A percentile compares a stretch with the other conserved stretches of the same genome.
Conservation (phyloP, 2,113 vertebrate species). For the Rhineura floridana region DNA sequence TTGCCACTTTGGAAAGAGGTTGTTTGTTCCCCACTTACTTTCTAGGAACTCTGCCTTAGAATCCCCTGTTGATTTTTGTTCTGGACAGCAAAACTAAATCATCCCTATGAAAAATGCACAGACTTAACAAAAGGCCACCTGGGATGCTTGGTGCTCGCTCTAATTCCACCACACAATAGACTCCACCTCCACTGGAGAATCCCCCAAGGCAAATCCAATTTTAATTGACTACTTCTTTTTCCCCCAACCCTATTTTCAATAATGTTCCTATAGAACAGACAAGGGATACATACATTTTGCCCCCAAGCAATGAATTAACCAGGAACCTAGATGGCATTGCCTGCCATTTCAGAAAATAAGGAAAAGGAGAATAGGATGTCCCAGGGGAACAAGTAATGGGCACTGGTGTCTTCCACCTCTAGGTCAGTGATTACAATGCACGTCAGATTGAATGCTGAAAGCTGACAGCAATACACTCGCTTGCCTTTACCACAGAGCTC, state of each 20-base stretch:
- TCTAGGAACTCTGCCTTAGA: neutral
- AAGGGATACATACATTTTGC: conserved; percentile 1
- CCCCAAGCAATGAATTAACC: neutral
- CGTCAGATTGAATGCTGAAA: conserved; percentile 23
- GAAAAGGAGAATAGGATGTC: neutral
- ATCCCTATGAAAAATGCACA: conserved; percentile 15
- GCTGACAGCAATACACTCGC: neutral
- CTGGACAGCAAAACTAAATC: neutral
- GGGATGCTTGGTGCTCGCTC: neutral
- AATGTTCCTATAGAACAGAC: conserved; percentile 41
- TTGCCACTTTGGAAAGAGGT: neutral
- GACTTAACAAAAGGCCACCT: conserved; percentile 32
- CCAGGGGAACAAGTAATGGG: neutral
- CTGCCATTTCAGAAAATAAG: conserved; percentile 30
- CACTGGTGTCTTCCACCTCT: conserved; percentile 21
- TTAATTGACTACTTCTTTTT: conserved; percentile 37
- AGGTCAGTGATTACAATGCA: conserved; percentile 38
- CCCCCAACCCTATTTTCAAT: conserved; percentile 30
- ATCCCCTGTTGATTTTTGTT: neutral
- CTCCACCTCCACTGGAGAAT: neutral
- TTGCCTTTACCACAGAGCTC: neutral
- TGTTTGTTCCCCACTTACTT: neutral
- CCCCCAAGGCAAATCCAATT: conserved; percentile 8
- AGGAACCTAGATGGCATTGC: neutral
- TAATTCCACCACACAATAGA: conserved; percentile 36